Evolutionary conservation across 2,113 vertebrate species (phyloP), one percentile per base, ranked within the genome.

Genomic region (Dissostichus mawsoni): DNA sequence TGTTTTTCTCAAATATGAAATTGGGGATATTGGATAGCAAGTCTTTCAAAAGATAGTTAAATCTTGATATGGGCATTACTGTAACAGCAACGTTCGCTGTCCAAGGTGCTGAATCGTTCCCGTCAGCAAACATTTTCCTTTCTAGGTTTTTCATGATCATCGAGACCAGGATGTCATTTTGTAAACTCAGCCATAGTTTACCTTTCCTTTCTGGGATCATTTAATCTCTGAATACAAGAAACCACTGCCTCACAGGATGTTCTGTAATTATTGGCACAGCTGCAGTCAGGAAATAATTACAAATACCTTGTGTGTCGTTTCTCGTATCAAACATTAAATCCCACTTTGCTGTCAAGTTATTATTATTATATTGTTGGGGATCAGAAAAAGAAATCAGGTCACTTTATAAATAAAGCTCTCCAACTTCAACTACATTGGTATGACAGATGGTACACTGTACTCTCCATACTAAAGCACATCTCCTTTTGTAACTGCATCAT

Each of bases 41-140:
- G 29, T 75, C 51, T 47, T 44, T 25, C 50, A 56, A 36, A 64
- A 55, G 52, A 57, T 16, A 12, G 16, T 51, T 1, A 25, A 8
- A 47, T 53, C 8, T 29, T 17, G 3, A 62, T 8, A 33, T 33
- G 62, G 66, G 1, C 20, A 33, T 63, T 36, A 20, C 23, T 63
- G 9, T 44, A 5, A 18, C 48, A 52, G 48, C 41, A 44, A n/a
- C 1, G 0, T 51, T 61, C 2, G 3, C 58, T 52, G 48, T 52
- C 70, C 57, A 41, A 12, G 70, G 70, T 74, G n/a, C 57, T 62
- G 70, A 78, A 45, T 36, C 57, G 20, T 17, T 33, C 36, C 62
- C 20, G 36, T 55, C 16, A 55, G 23, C 33, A 69, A 61, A 41
- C 7, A 20, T 7, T 25, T 44, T 52, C 55, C 47, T 41, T 52